Base-by-base conservation (phyloP, 1,140 invertebrate species). In the Arctopsyche grandis region DNA sequence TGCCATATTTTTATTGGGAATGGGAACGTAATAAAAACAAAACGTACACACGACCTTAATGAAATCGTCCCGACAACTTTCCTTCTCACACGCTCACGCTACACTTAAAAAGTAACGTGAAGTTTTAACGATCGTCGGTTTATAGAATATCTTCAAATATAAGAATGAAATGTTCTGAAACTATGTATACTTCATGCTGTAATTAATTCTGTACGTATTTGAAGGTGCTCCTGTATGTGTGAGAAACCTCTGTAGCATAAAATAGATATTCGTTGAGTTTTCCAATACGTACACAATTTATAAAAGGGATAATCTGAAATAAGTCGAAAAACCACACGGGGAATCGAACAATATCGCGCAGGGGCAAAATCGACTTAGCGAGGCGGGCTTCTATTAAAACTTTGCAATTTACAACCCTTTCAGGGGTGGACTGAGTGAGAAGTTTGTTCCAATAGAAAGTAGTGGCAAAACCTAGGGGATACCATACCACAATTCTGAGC, bases 321-420 rank as follows among this genome's bases (percentile, higher is more conserved):
- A n/a, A 58, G 73, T 58, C 21, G 22, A 75, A 75, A 75, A 29
- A 22, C 73, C 46, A 19, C 48, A 21, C 29, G 24, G 43, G 48
- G 19, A 22, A 24, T 56, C 22, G 29, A 73, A 73, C 69, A 75
- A 60, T 60, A 75, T 58, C 21, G 73, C 19, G 9, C 52, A 21
- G 21, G 9, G 19, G 14, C 44, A 22, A 73, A 75, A 75, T 75
- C 24, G 73, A 75, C 73, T 75, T 75, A 26, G 19, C 44, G 73
- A 46, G 21, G 48, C 46, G 43, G 16, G 24, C 38, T 73, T 21
- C 73, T 60, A 56, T 75, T 60, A 60, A 75, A 75, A 75, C 73
- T 75, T 75, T 75, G 46, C 43, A 75, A 75, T 75, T 75, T 75
- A 75, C 73, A 75, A 48, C 73, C 73, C 73, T 75, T 75, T 75